phyloP scores from a whole-genome alignment of 2,797 vertebrate species.

The Pangasius djambal region DNA sequence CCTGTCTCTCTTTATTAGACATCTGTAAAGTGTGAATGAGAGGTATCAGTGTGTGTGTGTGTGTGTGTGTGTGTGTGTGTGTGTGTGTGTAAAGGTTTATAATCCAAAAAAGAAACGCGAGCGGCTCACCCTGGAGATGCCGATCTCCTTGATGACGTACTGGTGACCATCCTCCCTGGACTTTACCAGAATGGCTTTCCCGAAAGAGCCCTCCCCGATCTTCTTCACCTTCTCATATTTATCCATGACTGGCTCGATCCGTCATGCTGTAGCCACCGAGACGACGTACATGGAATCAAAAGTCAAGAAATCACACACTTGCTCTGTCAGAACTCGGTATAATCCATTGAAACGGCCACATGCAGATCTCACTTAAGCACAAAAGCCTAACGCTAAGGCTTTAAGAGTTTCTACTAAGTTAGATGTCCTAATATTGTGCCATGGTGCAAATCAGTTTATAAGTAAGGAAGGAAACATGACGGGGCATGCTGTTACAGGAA shows the following conservation, averaged over 20 bases:
- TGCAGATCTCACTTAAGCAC: too few relatives aligned
- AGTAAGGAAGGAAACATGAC: too few relatives aligned
- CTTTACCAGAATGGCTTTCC: conserved; percentile 94
- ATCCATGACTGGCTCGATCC: conserved; percentile 81
- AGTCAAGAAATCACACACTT: neutral
- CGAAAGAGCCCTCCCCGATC: conserved; percentile 98
- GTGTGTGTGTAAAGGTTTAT: neutral
- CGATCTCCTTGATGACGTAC: conserved; percentile 98
- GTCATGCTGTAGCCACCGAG: conserved; percentile 67
- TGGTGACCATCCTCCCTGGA: conserved; percentile 87
- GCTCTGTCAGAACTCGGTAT: neutral
- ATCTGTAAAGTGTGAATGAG: conserved; percentile 76
- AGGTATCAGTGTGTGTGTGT: neutral
- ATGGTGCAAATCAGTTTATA: too few relatives aligned
- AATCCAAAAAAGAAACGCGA: neutral
- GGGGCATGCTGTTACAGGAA: too few relatives aligned
- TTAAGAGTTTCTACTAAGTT: too few relatives aligned
- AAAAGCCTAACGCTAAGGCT: too few relatives aligned
- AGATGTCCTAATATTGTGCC: too few relatives aligned
- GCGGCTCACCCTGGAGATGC: conserved; percentile 87
- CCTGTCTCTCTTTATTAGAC: conserved; percentile 93
- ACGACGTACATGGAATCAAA: neutral
- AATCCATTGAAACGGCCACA: too few relatives aligned
- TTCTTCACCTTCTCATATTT: conserved; percentile 92
- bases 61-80: neutral